Conservation (phyloP, 2,797 vertebrate genomes). For the Loriculus beryllinus region DNA sequence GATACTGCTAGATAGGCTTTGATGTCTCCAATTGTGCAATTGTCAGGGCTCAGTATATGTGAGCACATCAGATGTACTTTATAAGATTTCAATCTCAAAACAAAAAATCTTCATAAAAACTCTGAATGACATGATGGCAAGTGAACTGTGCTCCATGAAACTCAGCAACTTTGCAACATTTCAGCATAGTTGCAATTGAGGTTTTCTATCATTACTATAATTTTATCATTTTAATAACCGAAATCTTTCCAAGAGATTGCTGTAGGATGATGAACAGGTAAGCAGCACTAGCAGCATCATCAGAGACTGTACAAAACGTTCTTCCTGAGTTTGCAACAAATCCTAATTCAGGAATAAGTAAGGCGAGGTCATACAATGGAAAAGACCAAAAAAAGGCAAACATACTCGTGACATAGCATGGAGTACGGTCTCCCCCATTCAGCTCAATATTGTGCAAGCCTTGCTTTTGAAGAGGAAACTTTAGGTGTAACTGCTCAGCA, state of each 20-base stretch:
- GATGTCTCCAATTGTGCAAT: background rate
- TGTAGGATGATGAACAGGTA: background rate
- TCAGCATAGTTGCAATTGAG: background rate
- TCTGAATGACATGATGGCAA: fast-evolving
- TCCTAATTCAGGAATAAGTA: background rate
- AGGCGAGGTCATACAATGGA: background rate
- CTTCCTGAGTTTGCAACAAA: background rate
- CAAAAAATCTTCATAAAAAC: background rate
- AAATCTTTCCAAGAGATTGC: background rate
- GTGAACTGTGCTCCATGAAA: background rate
- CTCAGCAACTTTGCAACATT: background rate
- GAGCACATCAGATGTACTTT: background rate
- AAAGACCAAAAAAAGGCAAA: background rate
- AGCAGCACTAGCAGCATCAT: background rate
- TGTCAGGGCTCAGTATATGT: background rate
- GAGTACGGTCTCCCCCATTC: background rate
- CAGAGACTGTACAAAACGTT: background rate
- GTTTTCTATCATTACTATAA: background rate
- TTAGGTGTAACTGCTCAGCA: background rate
- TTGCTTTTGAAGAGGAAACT: background rate
- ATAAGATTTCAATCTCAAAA: background rate
- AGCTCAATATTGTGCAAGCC: background rate
- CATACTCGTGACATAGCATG: background rate
- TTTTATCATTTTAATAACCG: background rate
- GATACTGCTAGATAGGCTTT: background rate